Evolutionary conservation across 2,113 vertebrate genomes (phyloP), one percentile per base, ranked within the genome.

Genomic region (Chionomys nivalis): DNA sequence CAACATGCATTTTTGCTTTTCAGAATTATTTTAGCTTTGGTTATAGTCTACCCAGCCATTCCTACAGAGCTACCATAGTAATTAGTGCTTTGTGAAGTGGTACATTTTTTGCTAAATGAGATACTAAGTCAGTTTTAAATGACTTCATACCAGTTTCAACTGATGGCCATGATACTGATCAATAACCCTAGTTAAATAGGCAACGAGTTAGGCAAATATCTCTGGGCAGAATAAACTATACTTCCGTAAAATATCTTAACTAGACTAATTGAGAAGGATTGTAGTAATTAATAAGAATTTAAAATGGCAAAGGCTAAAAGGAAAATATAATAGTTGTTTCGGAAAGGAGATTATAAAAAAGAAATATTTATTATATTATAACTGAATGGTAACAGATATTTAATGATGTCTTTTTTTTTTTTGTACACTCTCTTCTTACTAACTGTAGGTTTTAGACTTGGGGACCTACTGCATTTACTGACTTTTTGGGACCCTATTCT

Each of bases 61-160:
- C 82, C 96, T 93, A 89, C 87, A 68, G 93, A 78, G 82, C 86
- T 96, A 19, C 96, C 91, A 91, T 2, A 58, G 63, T 96, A 70
- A 89, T 96, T 92, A 93, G 91, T 97, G 76, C 94, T 97, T 98
- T 97, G 77, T 95, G 96, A 96, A 96, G 52, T 93, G 66, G 16
- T 93, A 52, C 23, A 58, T 97, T 97, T 87, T 97, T 97, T 98
- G 42, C 91, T 97, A 81, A 95, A 82, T 97, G 58, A 85, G 95
- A 96, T 95, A 98, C 21, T 44, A 91, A 76, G 73, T 97, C 81
- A 94, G 31, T 97, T 91, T 85, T 78, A 70, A 97, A 82, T 47
- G 94, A 73, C 70, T 77, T 72, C 36, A 93, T 77, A 89, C 55
- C 0, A 0, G 52, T 79, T 23, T 82, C 87, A 73, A 73, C 86